Base-by-base conservation (phyloP, 2,888 invertebrate genomes). In the Drosophila demipolita region DNA sequence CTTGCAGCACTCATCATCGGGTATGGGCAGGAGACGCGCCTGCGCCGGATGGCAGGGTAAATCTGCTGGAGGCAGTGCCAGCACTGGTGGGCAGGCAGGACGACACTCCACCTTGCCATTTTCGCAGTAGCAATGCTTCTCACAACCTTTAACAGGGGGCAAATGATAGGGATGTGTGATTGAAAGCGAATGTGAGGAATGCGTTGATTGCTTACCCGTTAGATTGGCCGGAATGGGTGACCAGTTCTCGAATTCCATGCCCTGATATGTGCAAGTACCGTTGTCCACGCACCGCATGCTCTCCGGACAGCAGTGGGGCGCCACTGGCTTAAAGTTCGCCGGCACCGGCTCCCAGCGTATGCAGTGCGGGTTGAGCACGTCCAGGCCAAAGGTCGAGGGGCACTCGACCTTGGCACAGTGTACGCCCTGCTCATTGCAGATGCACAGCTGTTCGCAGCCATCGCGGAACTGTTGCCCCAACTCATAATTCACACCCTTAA, bases 41-140 rank as follows among this genome's bases (percentile, higher is more conserved):
- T 95, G 94, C 58, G 95, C 94, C 0, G 95, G 95, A 8, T 96
- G 95, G 89, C 98, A 98, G 1, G 95, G 95, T 67, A 98, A 92
- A 63, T 94, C 95, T 36, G 95, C 93, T 0, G 98, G 98, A 0
- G 98, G 98, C 35, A 95, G 86, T 0, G 96, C 95, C 1, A 97
- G 94, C 0, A 98, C 95, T 0, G 96, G 96, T 2, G 96, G 95
- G 93, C 98, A 98, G 17, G 96, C 95, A 42, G 96, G 95, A 78
- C 96, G 96, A 87, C 98, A 98, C 73, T 97, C 96, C 23, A 98
- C 94, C 78, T 96, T 97, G 20, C 98, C 97, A 92, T 96, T 96
- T 92, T 98, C 97, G 90, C 98, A 98, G 91, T 96, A 97, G 90
- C 98, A 98, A 80, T 96, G 95, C 81, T 96, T 95, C 75, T 97